phyloP scores from a whole-genome alignment of 1,140 invertebrate species.

The Acyrthosiphon pisum region DNA sequence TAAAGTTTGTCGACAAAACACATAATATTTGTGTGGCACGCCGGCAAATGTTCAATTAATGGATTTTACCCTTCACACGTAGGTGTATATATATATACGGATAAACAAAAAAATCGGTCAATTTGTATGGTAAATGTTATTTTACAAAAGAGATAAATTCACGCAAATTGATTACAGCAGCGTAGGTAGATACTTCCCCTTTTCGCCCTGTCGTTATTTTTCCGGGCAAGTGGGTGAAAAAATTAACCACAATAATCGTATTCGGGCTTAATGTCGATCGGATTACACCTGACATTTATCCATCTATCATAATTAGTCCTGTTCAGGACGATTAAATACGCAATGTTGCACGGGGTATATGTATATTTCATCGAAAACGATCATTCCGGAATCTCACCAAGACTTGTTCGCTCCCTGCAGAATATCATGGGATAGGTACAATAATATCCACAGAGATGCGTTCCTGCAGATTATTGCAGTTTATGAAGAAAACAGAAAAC shows the following conservation, averaged over 20 bases:
- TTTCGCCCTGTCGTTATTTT: neutral
- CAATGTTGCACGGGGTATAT: neutral
- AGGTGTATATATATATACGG: no score
- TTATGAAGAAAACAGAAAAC: neutral
- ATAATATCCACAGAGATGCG: neutral
- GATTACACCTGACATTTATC: constrained; percentile 48
- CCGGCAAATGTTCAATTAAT: neutral
- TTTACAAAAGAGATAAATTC: constrained; percentile 41
- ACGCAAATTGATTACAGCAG: neutral
- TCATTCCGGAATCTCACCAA: neutral
- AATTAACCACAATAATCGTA: constrained; percentile 31
- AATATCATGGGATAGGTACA: neutral
- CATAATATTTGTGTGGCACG: neutral
- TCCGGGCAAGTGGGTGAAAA: neutral
- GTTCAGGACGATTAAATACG: constrained; percentile 25
- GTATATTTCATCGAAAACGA: neutral
- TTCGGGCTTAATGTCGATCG: constrained; percentile 28
- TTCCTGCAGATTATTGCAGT: neutral
- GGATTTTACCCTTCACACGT: neutral
- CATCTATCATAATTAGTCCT: constrained; percentile 52
- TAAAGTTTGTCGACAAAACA: neutral
- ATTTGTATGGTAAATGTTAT: constrained; percentile 13
- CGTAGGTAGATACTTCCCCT: neutral
- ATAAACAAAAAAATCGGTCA: neutral
- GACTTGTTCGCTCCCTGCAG: neutral